These are phyloP conservation scores for Trichomalopsis sarcophagae DNA, from an alignment of 1,140 invertebrate species.

Conservation along the genomic window DNA sequence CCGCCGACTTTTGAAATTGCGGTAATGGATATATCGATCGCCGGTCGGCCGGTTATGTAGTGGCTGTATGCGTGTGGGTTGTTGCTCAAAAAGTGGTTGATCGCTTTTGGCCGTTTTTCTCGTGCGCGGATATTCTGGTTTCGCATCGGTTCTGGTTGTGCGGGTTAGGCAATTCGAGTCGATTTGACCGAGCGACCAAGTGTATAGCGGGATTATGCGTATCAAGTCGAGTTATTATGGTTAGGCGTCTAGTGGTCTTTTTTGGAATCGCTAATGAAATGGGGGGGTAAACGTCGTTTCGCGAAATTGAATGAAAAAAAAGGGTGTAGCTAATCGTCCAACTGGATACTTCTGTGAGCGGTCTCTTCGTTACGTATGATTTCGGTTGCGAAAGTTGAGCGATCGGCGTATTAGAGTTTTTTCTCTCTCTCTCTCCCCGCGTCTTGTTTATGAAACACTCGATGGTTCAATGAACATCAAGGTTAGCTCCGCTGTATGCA, in stretches of 20 bases:
- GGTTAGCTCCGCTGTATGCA: neutral
- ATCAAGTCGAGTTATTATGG: neutral
- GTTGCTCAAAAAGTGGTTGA: neutral
- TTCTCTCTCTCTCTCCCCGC: neutral
- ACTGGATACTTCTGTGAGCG: neutral
- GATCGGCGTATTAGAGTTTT: neutral
- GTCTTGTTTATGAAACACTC: neutral
- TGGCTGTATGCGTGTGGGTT: neutral
- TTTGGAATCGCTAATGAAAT: neutral
- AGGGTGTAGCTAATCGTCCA: neutral
- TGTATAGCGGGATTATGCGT: neutral
- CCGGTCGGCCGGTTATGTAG: conserved; percentile 14
- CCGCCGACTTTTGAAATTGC: neutral
- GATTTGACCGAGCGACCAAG: neutral
- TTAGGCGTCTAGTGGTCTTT: neutral
- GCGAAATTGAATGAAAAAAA: neutral
- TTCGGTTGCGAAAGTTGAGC: neutral
- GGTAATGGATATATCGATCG: conserved; percentile 51
- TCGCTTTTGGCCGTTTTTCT: conserved; percentile 3
- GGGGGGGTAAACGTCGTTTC: neutral
- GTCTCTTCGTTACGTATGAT: neutral
- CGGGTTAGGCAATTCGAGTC: neutral
- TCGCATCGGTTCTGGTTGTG: conserved; percentile 13
- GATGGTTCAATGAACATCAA: conserved; percentile 20
- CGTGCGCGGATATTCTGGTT: neutral